Percentiles rank a stretch among this genome's conserved stretches.
Conservation (phyloP, 2,113 vertebrate genomes). For the Cyprinodon tularosa region DNA sequence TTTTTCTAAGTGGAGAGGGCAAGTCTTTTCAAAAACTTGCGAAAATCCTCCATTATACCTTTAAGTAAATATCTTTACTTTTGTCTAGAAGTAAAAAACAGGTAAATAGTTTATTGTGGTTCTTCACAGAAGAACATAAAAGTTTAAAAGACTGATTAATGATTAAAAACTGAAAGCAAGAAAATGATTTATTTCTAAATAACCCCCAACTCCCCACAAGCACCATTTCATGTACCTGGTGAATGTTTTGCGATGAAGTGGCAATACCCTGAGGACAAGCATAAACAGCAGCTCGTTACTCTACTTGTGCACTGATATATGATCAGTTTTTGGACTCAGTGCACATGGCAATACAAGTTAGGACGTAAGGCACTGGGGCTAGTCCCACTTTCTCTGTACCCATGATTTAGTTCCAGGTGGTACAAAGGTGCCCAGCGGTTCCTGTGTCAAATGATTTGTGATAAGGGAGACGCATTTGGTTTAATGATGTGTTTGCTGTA, state of each 20-base stretch:
- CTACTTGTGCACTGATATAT: conserved; percentile 22
- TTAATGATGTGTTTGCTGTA: conserved; percentile 54
- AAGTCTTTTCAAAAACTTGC: no score
- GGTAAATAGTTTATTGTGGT: neutral
- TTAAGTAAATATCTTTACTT: no score
- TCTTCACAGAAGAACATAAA: neutral
- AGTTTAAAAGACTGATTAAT: neutral
- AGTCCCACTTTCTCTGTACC: conserved; percentile 31
- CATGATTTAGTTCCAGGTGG: conserved; percentile 60
- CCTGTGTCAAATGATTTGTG: conserved; percentile 34
- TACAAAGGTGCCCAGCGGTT: conserved; percentile 23
- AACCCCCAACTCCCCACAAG: neutral
- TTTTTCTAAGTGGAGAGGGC: no score
- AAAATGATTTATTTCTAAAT: neutral
- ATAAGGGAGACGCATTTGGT: conserved; percentile 57
- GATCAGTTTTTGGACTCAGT: conserved; percentile 44
- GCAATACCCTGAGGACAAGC: conserved; percentile 26
- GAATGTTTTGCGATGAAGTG: conserved; percentile 23
- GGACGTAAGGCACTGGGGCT: conserved; percentile 40
- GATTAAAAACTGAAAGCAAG: neutral
- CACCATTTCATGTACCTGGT: neutral
- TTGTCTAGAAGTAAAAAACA: neutral
- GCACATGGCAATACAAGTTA: conserved; percentile 52
- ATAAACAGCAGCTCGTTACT: conserved; percentile 30
- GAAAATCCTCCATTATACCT: no score